Evolutionary conservation across 2,888 invertebrate genomes (phyloP).

Genomic region (Eristalis pertinax): DNA sequence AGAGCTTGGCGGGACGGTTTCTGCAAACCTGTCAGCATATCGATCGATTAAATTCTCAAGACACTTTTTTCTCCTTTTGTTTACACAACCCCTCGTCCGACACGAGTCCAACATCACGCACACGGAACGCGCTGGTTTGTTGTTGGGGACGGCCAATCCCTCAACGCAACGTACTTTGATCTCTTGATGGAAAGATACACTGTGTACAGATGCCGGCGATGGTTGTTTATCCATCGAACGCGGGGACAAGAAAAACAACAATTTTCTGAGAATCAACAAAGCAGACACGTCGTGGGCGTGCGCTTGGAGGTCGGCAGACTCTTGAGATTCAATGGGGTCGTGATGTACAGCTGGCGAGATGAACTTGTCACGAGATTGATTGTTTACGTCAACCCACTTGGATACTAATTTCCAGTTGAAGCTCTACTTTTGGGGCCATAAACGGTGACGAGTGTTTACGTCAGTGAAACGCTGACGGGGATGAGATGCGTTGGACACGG

Average conservation of each 20-base stretch:
- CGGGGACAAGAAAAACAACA: background rate
- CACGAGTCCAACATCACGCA: background rate
- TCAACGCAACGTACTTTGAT: background rate
- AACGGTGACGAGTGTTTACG: too few relatives aligned
- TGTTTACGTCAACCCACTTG: background rate
- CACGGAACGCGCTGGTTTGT: background rate
- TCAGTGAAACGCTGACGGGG: too few relatives aligned
- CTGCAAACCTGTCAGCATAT: slow-evolving; percentile 23
- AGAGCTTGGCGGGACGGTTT: background rate
- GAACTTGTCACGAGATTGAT: background rate
- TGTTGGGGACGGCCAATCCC: background rate
- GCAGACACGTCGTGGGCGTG: background rate
- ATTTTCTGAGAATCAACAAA: background rate
- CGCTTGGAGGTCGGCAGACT: background rate
- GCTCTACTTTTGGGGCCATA: background rate
- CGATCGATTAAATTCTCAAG: slow-evolving; percentile 27
- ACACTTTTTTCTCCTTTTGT: slow-evolving; percentile 17
- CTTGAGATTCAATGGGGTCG: background rate
- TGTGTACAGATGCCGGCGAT: background rate
- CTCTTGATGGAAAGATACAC: background rate
- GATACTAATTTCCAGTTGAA: background rate
- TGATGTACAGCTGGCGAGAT: background rate
- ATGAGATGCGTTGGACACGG: background rate
- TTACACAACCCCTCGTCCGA: background rate
- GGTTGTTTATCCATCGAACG: background rate